Evolutionary conservation across 2,888 invertebrate genomes (phyloP), one percentile per base, ranked within the genome.

Genomic region (Thecocarcelia acutangulata): DNA sequence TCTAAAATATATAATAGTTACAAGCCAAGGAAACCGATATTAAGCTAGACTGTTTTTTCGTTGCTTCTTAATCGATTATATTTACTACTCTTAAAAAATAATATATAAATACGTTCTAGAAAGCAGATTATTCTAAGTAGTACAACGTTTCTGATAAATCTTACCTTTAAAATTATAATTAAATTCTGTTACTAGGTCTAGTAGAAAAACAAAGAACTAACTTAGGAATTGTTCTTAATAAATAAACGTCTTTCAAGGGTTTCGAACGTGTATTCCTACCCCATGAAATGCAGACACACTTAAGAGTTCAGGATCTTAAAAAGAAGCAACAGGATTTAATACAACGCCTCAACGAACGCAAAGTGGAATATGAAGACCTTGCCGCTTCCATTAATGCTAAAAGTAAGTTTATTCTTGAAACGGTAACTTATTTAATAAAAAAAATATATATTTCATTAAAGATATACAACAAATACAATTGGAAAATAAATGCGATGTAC

Each of bases 401-500:
- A 74, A 90, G 91, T 90, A 80, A 83, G 86, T 85, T 56, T 42
- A 13, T 11, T 1, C 28, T 33, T 33, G 3, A 28, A 28, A 6
- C 28, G 3, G 28, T 28, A 6, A 52, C 28, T 17, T 40, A 21
- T 56, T 19, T 40, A 11, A 50, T 3, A n/a, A n/a, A n/a, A n/a
- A n/a, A 56, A 37, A 50, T 33, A 6, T 13, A 50, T 15, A 64
- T 68, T 4, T 19, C 12, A 19, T 13, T 33, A 11, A 42, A 90
- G 90, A 88, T 77, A 89, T 90, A 70, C 87, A 89, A 84, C 84
- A 80, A 15, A 87, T 87, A 8, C 86, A 85, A 61, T 77, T 88
- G 6, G 85, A 86, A 64, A 86, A 89, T 56, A 87, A 87, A 46
- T 68, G 85, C 11, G 84, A 87, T n/a, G 79, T 84, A 3, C 84